Evolutionary conservation across 2,888 invertebrate genomes (phyloP), one percentile per base, ranked within the genome.

Genomic region (Mimas tiliae): DNA sequence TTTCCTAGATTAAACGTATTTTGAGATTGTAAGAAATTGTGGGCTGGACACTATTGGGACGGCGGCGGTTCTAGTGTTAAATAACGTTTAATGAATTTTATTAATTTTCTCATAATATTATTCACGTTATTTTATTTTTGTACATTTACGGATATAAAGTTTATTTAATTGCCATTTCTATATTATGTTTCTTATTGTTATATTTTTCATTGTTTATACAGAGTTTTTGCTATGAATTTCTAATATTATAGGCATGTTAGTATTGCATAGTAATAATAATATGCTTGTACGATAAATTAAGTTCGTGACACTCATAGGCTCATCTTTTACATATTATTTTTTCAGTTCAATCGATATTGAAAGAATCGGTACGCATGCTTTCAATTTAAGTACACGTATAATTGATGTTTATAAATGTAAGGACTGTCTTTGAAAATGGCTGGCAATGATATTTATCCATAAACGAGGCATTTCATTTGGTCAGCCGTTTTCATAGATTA

Each of bases 321-420:
- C 38, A 58, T 66, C 16, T 67, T 80, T 80, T 83, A 77, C 75
- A 79, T 81, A 84, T 62, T 87, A 84, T 62, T 87, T 87, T 87
- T 91, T 90, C 88, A 90, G 90, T 88, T 78, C 81, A 78, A 74
- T 82, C 87, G 82, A 80, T 88, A 80, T 86, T 86, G 84, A 86
- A 86, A 82, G 72, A 87, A 85, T 86, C 84, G 90, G 90, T 91
- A 90, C 89, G 90, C 91, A 90, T 90, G 91, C 84, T 81, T 81
- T 80, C 72, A 79, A 74, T 68, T 69, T 68, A 66, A 42, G 27
- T 63, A 66, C 34, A 51, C 6, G 19, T 52, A 34, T 34, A 21
- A 38, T 63, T 63, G 34, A 63, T 52, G 27, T 48, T 47, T 52
- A 14, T 42, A 38, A 58, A 19, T 70, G 63, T 68, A 68, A 64